A percentile compares a stretch with the other conserved stretches of the same genome.
phyloP scores from a whole-genome alignment of 2,797 vertebrate species.

The Eulemur coronatus region DNA sequence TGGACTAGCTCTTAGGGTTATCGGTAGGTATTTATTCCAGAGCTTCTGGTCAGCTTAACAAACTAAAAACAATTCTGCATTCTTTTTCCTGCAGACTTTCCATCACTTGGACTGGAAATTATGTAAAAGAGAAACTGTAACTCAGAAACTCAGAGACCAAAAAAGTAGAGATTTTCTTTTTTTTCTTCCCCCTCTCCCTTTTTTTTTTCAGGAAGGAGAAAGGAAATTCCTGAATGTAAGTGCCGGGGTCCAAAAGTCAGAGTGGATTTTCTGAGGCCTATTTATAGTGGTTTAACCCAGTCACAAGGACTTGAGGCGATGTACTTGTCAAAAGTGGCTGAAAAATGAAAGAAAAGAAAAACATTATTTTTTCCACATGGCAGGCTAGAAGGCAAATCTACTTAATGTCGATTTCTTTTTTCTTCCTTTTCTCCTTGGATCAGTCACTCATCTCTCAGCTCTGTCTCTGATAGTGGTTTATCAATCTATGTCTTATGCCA shows the following conservation, averaged over 20 bases:
- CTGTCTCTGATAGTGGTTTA: neutral
- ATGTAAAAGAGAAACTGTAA: neutral
- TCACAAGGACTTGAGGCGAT: neutral
- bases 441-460: neutral
- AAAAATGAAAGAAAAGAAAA: slow-evolving; percentile 44
- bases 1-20: neutral
- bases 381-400: neutral
- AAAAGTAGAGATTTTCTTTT: neutral
- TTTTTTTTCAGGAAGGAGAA: slow-evolving; percentile 15
- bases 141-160: neutral
- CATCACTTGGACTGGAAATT: neutral
- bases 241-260: slow-evolving; percentile 26
- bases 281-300: slow-evolving; percentile 25
- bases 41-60: neutral
- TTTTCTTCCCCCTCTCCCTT: too few relatives aligned
- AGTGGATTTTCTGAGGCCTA: slow-evolving; percentile 30
- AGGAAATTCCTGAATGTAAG: slow-evolving; percentile 46
- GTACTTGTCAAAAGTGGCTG: neutral
- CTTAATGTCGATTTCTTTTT: neutral
- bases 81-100: neutral
- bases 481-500: neutral
- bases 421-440: neutral
- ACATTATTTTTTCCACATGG: neutral
- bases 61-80: neutral
- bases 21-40: neutral